Conservation (phyloP, 2,797 vertebrate species). For the Pseudochaenichthys georgianus region DNA sequence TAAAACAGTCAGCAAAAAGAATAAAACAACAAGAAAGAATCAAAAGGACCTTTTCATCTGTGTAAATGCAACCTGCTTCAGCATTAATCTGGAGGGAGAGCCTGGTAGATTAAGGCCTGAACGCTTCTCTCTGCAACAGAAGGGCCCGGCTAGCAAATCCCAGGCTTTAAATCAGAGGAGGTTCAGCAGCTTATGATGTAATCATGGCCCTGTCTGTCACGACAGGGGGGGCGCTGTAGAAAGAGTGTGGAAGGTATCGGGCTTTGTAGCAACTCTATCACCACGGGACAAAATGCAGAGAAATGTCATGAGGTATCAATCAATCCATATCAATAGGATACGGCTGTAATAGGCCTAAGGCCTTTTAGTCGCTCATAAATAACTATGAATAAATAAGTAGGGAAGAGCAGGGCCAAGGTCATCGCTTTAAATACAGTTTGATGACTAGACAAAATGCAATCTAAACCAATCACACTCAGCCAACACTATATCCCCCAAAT, state of each 20-base stretch:
- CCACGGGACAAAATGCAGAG: background rate
- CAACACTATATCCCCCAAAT: background rate
- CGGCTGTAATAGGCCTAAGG: no score
- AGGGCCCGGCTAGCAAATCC: constrained; percentile 82
- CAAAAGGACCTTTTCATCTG: constrained; percentile 62
- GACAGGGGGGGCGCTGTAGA: constrained; percentile 53
- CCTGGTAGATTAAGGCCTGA: constrained; percentile 81
- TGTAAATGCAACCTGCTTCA: constrained; percentile 63
- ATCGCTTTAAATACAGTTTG: background rate
- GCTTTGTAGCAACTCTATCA: constrained; percentile 45
- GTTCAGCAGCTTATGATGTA: constrained; percentile 85
- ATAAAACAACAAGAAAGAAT: constrained; percentile 27
- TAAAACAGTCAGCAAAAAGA: constrained; percentile 8
- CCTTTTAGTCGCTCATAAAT: no score
- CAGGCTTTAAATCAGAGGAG: constrained; percentile 83
- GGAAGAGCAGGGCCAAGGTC: background rate
- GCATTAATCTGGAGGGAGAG: constrained; percentile 81
- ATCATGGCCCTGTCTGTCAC: constrained; percentile 79
- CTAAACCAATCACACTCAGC: background rate
- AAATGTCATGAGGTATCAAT: background rate
- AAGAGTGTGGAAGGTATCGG: constrained; percentile 56
- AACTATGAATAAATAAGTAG: background rate
- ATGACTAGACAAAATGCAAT: background rate
- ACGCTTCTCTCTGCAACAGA: constrained; percentile 80
- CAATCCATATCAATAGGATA: no score